Percentiles rank a stretch among this genome's conserved stretches.
These are phyloP conservation scores for Toxotes lorentzi DNA, from an alignment of 2,797 vertebrate genomes.

Conservation along the genomic window DNA sequence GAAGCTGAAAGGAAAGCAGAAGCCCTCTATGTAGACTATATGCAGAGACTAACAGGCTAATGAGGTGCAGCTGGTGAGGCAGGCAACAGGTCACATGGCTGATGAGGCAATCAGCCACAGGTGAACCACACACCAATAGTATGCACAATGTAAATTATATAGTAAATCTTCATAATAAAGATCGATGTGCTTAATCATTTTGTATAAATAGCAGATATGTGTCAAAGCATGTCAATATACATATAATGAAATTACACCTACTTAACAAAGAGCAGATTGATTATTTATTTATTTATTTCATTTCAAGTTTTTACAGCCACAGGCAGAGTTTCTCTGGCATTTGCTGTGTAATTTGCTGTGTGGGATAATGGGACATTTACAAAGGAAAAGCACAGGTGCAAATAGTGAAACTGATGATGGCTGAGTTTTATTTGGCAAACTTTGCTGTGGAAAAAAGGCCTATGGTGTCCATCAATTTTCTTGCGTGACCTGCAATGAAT, in stretches of 20 bases:
- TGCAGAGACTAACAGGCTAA: neutral
- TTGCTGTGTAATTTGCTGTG: slow-evolving; percentile 3
- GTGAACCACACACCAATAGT: neutral
- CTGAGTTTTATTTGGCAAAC: neutral
- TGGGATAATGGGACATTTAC: neutral
- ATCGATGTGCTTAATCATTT: neutral
- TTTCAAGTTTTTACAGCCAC: neutral
- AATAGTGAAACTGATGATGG: neutral
- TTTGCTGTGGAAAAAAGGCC: neutral
- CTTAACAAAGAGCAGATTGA: neutral
- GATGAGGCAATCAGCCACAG: slow-evolving; percentile 17
- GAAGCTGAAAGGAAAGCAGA: neutral
- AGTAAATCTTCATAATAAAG: too few species aligned
- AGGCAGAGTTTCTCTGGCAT: neutral
- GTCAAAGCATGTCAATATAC: neutral
- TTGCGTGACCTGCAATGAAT: neutral
- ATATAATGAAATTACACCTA: neutral
- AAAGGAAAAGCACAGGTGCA: neutral
- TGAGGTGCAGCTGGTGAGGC: slow-evolving; percentile 8
- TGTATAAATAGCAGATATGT: neutral
- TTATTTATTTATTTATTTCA: too few species aligned
- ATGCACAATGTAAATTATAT: neutral
- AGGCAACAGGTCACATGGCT: neutral
- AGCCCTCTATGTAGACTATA: neutral
- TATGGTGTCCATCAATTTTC: neutral